Percentiles rank a stretch among this genome's conserved stretches.
Evolutionary conservation across 2,113 vertebrate genomes (phyloP).

Genomic region (Silurus glanis): DNA sequence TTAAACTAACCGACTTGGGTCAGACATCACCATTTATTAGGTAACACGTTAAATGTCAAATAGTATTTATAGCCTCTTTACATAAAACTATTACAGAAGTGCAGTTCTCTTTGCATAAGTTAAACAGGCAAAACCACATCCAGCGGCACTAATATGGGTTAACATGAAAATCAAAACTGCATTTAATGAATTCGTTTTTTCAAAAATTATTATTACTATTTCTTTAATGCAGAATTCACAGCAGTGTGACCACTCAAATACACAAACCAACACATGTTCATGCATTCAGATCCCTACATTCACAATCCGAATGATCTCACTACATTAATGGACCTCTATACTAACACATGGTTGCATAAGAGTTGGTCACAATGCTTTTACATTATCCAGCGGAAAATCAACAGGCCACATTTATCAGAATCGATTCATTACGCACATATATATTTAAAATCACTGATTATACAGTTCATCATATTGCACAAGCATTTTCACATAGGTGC

Average conservation of each 20-base stretch:
- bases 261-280: conserved; percentile 11
- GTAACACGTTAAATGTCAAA: conserved; percentile 36
- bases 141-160: conserved; percentile 30
- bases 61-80: conserved; percentile 35
- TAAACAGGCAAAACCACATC: conserved; percentile 58
- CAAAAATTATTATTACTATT: neutral
- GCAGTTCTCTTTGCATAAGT: conserved; percentile 62
- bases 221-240: neutral
- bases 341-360: conserved; percentile 17
- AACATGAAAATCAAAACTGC: conserved; percentile 14
- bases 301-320: neutral
- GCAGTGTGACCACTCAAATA: neutral
- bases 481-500: conserved; percentile 20
- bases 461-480: conserved; percentile 20
- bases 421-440: conserved; percentile 12
- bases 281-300: conserved; percentile 14
- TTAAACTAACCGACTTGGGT: neutral
- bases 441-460: conserved; percentile 40
- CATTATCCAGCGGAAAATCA: neutral
- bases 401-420: conserved; percentile 19
- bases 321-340: neutral
- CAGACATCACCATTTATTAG: conserved; percentile 44
- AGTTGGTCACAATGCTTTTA: conserved; percentile 1
- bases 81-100: conserved; percentile 63
- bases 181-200: neutral